Percentiles rank a stretch among this genome's conserved stretches.
Evolutionary conservation across 2,888 invertebrate species (phyloP).

Genomic region (Fragum sueziense): DNA sequence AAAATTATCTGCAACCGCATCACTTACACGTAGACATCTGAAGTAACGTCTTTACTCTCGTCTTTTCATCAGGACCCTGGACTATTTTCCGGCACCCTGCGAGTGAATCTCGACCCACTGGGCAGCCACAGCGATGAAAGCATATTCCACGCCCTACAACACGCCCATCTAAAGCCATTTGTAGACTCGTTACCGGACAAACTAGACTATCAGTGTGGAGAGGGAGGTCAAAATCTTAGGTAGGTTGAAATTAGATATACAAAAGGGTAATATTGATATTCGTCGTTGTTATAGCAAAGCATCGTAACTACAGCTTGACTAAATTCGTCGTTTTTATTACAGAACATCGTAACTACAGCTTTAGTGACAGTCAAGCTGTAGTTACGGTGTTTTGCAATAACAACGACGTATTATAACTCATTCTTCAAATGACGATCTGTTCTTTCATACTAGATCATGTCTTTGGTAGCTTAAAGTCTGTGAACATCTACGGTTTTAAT

Average conservation of each 20-base stretch:
- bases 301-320: no score
- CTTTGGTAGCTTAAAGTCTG: no score
- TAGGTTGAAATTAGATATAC: neutral
- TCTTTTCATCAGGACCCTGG: conserved; percentile 78
- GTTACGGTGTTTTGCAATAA: no score
- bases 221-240: conserved; percentile 24
- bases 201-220: conserved; percentile 22
- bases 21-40: no score
- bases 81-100: conserved; percentile 78
- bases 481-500: no score
- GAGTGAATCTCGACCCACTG: conserved; percentile 81
- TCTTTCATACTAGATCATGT: no score
- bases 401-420: no score
- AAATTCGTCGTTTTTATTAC: neutral
- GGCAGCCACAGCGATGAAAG: conserved; percentile 71
- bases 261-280: no score
- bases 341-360: no score
- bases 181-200: neutral
- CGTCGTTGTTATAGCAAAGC: no score
- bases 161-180: conserved; percentile 16
- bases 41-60: neutral
- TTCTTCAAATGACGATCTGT: no score
- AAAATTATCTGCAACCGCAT: neutral
- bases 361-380: no score
- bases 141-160: conserved; percentile 77